Evolutionary conservation across 2,113 vertebrate genomes (phyloP).

Genomic region (Scopus umbretta): DNA sequence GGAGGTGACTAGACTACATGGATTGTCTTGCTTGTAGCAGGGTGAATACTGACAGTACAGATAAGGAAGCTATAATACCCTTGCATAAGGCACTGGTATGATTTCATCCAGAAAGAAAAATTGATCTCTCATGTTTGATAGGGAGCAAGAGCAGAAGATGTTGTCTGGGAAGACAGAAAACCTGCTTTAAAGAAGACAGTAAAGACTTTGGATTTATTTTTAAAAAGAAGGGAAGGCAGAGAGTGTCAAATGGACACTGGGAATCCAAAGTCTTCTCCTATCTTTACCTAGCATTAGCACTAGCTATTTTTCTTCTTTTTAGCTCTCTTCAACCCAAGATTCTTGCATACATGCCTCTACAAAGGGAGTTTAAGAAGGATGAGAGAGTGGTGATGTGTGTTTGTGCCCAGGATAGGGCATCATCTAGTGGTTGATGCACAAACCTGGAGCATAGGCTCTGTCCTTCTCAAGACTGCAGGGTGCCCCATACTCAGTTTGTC

Average conservation of each 20-base stretch:
- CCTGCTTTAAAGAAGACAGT: background rate
- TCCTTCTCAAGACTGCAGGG: background rate
- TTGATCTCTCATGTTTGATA: background rate
- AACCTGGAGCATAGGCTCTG: background rate
- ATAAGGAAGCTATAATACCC: background rate
- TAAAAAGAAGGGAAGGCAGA: background rate
- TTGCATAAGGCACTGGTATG: background rate
- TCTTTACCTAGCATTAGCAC: background rate
- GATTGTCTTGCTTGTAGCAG: background rate
- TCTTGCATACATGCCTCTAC: background rate
- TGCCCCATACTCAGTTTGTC: background rate
- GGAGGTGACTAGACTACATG: background rate
- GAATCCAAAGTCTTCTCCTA: background rate
- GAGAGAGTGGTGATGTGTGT: background rate
- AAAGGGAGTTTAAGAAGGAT: background rate
- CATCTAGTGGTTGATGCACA: background rate
- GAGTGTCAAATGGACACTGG: background rate
- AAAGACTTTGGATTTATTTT: background rate
- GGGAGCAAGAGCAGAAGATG: background rate
- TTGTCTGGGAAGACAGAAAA: background rate
- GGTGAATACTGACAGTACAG: background rate
- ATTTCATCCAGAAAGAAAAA: background rate
- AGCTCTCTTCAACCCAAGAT: background rate
- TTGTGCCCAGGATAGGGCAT: background rate
- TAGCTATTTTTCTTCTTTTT: background rate